Conservation (phyloP, 1,140 invertebrate species). For the Pararge aegeria region DNA sequence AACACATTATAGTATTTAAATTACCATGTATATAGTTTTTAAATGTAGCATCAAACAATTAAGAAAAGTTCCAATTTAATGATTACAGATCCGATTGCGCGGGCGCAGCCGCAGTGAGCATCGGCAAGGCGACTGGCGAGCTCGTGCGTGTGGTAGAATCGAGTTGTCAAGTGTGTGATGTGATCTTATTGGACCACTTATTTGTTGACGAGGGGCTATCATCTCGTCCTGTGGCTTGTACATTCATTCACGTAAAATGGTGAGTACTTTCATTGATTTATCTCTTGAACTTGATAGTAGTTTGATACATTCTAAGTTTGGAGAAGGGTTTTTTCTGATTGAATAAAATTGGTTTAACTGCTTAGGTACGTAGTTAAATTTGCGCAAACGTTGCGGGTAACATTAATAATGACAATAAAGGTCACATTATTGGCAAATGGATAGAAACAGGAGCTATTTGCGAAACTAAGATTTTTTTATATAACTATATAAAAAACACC, state of each 20-base stretch:
- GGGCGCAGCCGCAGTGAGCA: slow-evolving; percentile 41
- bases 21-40: neutral
- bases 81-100: slow-evolving; percentile 13
- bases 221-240: slow-evolving; percentile 43
- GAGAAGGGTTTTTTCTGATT: too few species aligned
- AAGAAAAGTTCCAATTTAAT: slow-evolving; percentile 11
- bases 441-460: too few species aligned
- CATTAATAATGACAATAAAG: too few species aligned
- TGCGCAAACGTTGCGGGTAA: too few species aligned
- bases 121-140: slow-evolving; percentile 25
- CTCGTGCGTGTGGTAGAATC: slow-evolving; percentile 32
- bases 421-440: too few species aligned
- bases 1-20: too few species aligned
- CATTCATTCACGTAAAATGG: slow-evolving; percentile 44
- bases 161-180: slow-evolving; percentile 42
- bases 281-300: neutral
- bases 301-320: neutral
- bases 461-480: too few species aligned
- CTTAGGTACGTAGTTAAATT: too few species aligned
- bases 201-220: slow-evolving; percentile 49
- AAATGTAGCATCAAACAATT: neutral
- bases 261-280: slow-evolving; percentile 31
- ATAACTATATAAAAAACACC: too few species aligned
- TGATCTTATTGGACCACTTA: slow-evolving; percentile 64
- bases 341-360: neutral